Base-by-base conservation (phyloP, 2,113 vertebrate genomes). In the Eptatretus burgeri region DNA sequence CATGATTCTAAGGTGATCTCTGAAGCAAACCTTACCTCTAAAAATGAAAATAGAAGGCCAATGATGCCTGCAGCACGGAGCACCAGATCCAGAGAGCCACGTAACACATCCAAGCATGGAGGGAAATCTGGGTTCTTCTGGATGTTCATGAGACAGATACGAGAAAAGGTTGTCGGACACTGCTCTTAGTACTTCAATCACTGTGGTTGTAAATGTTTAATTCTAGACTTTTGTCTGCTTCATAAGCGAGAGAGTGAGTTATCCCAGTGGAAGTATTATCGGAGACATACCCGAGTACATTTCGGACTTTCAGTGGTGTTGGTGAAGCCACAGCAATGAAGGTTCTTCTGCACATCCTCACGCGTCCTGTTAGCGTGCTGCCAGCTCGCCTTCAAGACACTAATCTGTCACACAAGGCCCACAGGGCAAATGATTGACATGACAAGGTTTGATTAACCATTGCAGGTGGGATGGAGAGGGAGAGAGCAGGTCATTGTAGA, bases 21-120 rank as follows among this genome's bases (percentile, higher is more conserved):
- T 17, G 19, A 19, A 60, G n/a, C 16, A 19, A 19, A 2, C 68
- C 75, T 60, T 64, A 94, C 91, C 84, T 95, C 89, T 18, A 85
- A 89, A 63, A 94, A 96, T 67, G 88, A 93, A 78, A 98, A 98
- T 75, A 98, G 93, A 65, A 98, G 83, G 2, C 91, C 85, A 50
- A 86, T 78, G 8, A 85, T 82, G 1, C 91, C 91, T 0, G 93
- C 84, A 50, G 82, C 81, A 63, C 72, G 78, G 65, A 98, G 74
- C 64, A 93, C 82, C 67, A 83, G 77, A 19, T 60, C 53, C 19
- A 60, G 53, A 12, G 53, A 60, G 16, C 19, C 19, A 19, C 53
- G 10, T 17, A 60, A 60, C 16, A 60, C 53, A 10, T 17, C n/a
- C 10, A n/a, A 2, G 53, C 53, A 60, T 10, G 9, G 9, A 9